Base-by-base conservation (phyloP, 2,888 invertebrate species). In the Chalcis sispes region DNA sequence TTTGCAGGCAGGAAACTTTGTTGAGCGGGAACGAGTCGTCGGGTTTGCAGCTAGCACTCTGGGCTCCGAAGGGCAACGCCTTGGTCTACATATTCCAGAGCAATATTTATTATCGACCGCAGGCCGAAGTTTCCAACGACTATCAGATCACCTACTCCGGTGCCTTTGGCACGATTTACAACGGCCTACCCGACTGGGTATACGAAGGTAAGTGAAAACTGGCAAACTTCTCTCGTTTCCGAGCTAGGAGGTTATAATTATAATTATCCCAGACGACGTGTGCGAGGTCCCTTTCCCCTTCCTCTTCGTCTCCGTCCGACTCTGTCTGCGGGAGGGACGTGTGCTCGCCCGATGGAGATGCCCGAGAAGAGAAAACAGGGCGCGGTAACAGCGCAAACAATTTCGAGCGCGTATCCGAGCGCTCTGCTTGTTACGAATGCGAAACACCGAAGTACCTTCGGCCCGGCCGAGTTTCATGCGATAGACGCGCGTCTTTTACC, bases 111-210 rank as follows among this genome's bases (percentile, higher is more conserved):
- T 96, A 95, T 85, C 93, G 94, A 82, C 87, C 89, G 23, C 84
- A 89, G 0, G 91, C 89, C n/a, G 88, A 89, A 79, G 80, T 83
- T 67, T 85, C 91, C 64, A 87, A 85, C 2, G 84, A 87, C 75
- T 88, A 89, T 70, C 90, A 91, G 80, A 90, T 96, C 42, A 95
- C 96, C 0, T 89, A 86, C 0, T 92, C 91, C 81, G 94, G 94
- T 1, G 84, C 89, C 20, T 89, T 90, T 61, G 91, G 92, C 40
- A 91, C 91, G 8, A 90, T 96, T 67, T 94, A 94, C 85, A 95
- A 97, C 87, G 97, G 97, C 32, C 92, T 96, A 10, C 95, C 97
- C 36, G 98, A 98, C 89, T 98, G 98, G 98, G 95, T 98, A 0
- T 98, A 98, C 89, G 97, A 98, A 92, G 96, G 95, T 95, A 85